A percentile compares a stretch with the other conserved stretches of the same genome.
phyloP scores from a whole-genome alignment of 2,888 invertebrate genomes.

The Zeuzera pyrina region DNA sequence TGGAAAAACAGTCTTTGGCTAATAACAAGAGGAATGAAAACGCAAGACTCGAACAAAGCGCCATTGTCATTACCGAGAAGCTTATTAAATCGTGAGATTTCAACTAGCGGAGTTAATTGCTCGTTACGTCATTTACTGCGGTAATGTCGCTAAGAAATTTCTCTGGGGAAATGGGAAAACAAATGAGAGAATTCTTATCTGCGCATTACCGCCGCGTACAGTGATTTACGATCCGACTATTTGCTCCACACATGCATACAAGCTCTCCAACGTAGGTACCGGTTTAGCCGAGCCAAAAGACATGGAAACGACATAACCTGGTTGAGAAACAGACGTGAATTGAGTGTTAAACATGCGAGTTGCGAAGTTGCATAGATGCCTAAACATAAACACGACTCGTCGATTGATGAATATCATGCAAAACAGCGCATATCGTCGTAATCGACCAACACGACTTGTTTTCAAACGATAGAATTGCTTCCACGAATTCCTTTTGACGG shows the following conservation, averaged over 20 bases:
- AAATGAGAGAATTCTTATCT: slow-evolving; percentile 69
- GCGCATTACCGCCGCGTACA: slow-evolving; percentile 57
- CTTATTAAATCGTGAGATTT: slow-evolving; percentile 12
- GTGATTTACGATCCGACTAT: slow-evolving; percentile 63
- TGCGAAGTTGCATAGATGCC: slow-evolving; percentile 44
- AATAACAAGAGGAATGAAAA: background rate
- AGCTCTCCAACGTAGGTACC: slow-evolving; percentile 24
- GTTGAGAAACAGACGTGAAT: slow-evolving; percentile 54
- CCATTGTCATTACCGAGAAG: slow-evolving; percentile 2
- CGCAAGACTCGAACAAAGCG: background rate
- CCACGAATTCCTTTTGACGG: slow-evolving; percentile 21
- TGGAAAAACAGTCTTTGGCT: background rate
- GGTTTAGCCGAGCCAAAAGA: slow-evolving; percentile 46
- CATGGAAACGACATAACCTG: slow-evolving; percentile 48
- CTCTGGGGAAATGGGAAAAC: slow-evolving; percentile 66
- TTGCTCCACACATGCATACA: slow-evolving; percentile 19
- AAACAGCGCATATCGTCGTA: slow-evolving; percentile 9
- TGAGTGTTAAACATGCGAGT: slow-evolving; percentile 50
- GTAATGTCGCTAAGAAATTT: slow-evolving; percentile 65
- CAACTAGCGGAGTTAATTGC: slow-evolving; percentile 13
- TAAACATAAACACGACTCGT: slow-evolving; percentile 31
- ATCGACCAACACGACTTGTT: slow-evolving; percentile 19
- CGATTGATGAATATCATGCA: slow-evolving; percentile 24
- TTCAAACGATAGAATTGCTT: slow-evolving; percentile 10
- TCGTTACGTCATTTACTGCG: slow-evolving; percentile 47